Conservation (phyloP, 1,140 invertebrate species). For the Drosophila ironensis region DNA sequence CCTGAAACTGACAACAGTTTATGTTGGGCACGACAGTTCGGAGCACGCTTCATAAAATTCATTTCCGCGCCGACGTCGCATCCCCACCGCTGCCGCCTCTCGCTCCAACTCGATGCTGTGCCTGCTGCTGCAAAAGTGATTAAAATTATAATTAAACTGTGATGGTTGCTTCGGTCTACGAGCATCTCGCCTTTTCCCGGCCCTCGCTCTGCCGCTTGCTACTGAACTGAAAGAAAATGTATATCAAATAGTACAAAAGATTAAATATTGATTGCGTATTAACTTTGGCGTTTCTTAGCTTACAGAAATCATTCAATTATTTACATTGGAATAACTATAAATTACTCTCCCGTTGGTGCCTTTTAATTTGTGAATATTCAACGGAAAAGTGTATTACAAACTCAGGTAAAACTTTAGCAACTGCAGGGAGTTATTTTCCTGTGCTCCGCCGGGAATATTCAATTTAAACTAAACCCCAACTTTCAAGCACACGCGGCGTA, state of each 20-base stretch:
- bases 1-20: constrained; percentile 71
- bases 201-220: background rate
- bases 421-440: too few species aligned
- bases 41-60: constrained; percentile 78
- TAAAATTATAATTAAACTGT: constrained; percentile 80
- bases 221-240: constrained; percentile 5
- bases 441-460: constrained; percentile 50
- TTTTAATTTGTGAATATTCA: too few species aligned
- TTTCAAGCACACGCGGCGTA: constrained; percentile 61
- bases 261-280: too few species aligned
- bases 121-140: constrained; percentile 73
- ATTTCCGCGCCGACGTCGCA: constrained; percentile 67
- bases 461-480: constrained; percentile 72
- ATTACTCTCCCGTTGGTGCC: too few species aligned
- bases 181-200: background rate
- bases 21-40: constrained; percentile 76
- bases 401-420: too few species aligned
- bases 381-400: too few species aligned
- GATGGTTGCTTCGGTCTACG: constrained; percentile 44
- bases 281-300: too few species aligned
- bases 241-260: background rate
- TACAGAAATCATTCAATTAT: too few species aligned
- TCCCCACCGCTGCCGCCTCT: background rate
- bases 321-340: too few species aligned
- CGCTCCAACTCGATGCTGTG: too few species aligned